Conservation (phyloP, 2,888 invertebrate species). For the Bombyx huttoni region DNA sequence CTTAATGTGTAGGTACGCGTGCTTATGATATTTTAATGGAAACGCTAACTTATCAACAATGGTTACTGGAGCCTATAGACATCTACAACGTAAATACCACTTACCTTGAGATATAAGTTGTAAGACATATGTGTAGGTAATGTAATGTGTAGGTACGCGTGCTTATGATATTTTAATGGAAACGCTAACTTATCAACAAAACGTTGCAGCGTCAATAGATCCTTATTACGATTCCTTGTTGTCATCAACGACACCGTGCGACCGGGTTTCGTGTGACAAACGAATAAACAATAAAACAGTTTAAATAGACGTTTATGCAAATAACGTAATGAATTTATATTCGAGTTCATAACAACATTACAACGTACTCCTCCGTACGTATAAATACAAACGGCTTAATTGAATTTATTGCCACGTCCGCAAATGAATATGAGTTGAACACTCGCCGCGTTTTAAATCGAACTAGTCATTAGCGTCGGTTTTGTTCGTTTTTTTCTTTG, state of each 20-base stretch:
- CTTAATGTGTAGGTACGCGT: no score
- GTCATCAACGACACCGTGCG: not conserved
- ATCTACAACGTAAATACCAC: no score
- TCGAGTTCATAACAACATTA: slow-evolving; percentile 42
- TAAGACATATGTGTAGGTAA: no score
- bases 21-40: not conserved
- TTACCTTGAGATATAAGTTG: no score
- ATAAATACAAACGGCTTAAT: slow-evolving; percentile 45
- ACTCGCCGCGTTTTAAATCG: slow-evolving; percentile 29
- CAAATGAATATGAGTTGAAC: slow-evolving; percentile 62
- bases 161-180: not conserved
- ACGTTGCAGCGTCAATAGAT: not conserved
- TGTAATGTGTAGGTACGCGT: no score
- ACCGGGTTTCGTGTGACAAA: slow-evolving; percentile 15
- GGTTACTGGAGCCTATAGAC: no score
- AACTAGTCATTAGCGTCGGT: not conserved
- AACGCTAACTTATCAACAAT: not conserved
- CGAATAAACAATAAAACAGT: slow-evolving; percentile 36
- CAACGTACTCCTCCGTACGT: slow-evolving; percentile 26
- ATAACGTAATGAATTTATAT: slow-evolving; percentile 46
- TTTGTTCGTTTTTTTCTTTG: not conserved
- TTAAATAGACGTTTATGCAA: slow-evolving; percentile 46
- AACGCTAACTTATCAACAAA: not conserved
- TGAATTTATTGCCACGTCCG: slow-evolving; percentile 66
- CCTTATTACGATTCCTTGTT: not conserved